Evolutionary conservation across 2,797 vertebrate species (phyloP).

Genomic region (Microhierax caerulescens): DNA sequence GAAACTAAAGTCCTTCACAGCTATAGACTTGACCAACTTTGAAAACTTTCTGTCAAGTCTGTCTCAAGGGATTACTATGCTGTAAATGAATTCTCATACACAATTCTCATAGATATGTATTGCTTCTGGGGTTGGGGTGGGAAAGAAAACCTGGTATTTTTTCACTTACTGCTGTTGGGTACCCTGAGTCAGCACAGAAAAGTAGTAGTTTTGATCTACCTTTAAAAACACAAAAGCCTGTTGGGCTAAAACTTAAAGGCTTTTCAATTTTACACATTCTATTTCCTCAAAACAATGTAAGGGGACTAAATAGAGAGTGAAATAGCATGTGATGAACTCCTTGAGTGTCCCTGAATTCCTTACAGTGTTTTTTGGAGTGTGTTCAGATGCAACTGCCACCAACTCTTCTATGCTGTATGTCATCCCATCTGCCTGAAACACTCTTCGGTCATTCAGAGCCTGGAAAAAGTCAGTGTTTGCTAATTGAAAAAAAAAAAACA

Average conservation of each 20-base stretch:
- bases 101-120: neutral
- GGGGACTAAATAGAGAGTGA: neutral
- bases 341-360: neutral
- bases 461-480: conserved; percentile 90
- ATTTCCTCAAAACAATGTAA: neutral
- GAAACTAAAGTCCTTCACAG: neutral
- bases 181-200: neutral
- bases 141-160: neutral
- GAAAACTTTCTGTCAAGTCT: neutral
- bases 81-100: neutral
- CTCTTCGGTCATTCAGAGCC: conserved; percentile 78
- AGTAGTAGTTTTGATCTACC: neutral
- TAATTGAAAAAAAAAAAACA: conserved; percentile 59
- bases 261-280: neutral
- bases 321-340: neutral
- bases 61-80: neutral
- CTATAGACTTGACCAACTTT: neutral
- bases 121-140: neutral
- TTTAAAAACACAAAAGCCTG: neutral
- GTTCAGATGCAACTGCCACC: conserved; percentile 85
- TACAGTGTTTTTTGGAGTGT: conserved; percentile 90
- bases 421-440: conserved; percentile 70
- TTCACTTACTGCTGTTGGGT: neutral
- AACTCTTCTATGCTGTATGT: conserved; percentile 84
- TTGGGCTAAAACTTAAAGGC: neutral